Conservation (phyloP, 2,113 vertebrate species). For the Antennarius striatus region DNA sequence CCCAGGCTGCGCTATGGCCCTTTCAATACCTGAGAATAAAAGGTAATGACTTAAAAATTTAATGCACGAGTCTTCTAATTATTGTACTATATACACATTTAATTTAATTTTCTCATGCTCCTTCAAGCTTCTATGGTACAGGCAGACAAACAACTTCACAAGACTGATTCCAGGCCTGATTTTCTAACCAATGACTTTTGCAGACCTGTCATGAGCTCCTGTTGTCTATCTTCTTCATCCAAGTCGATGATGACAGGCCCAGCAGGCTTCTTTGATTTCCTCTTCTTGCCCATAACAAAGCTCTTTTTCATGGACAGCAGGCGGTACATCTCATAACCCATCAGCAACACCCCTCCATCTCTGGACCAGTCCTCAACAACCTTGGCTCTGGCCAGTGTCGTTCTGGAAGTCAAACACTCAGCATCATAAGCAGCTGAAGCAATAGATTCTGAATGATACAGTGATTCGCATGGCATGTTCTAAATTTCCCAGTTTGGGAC, state of each 20-base stretch:
- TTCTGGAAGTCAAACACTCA: slow-evolving; percentile 74
- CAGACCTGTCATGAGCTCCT: slow-evolving; percentile 95
- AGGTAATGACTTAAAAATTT: background rate
- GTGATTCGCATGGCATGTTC: background rate
- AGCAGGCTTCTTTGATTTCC: slow-evolving; percentile 93
- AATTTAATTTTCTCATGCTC: background rate
- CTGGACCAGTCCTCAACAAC: slow-evolving; percentile 94
- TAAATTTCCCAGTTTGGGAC: no score
- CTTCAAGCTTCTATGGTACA: background rate
- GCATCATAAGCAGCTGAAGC: slow-evolving; percentile 3
- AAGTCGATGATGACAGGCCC: slow-evolving; percentile 98
- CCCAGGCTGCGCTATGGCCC: slow-evolving; percentile 90
- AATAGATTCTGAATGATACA: background rate
- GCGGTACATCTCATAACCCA: slow-evolving; percentile 99
- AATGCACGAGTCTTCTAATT: background rate
- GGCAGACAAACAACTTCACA: background rate
- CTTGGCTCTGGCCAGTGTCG: slow-evolving; percentile 91
- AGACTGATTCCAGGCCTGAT: background rate
- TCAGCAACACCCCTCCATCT: slow-evolving; percentile 93
- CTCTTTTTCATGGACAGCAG: slow-evolving; percentile 97
- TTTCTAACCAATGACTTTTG: background rate
- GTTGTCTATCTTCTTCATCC: slow-evolving; percentile 96
- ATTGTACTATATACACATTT: background rate
- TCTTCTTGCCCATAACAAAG: slow-evolving; percentile 94
- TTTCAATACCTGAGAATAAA: slow-evolving; percentile 87